Evolutionary conservation across 2,113 vertebrate species (phyloP), one percentile per base, ranked within the genome.

Genomic region (Pogona vitticeps): DNA sequence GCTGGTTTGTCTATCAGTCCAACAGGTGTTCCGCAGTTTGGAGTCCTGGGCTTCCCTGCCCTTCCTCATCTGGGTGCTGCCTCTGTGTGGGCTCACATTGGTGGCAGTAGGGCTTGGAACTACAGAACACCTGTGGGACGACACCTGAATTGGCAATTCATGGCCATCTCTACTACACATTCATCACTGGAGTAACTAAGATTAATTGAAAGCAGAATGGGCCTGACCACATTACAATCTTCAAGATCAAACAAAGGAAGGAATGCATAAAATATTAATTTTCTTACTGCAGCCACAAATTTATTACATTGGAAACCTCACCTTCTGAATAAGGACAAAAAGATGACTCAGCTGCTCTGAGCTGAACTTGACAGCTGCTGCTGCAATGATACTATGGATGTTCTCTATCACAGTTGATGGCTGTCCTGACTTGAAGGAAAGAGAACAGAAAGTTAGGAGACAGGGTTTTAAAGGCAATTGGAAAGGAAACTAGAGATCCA

Each of bases 391-490:
- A 80, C 98, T 98, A 85, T 99, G 99, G 88, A 99, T 99, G 92
- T 99, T 99, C 95, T 99, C 99, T 68, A 99, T 99, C 93, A 99
- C 99, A 68, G 99, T 99, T 89, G 99, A 99, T 2, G 99, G 99
- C 84, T 99, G 99, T 92, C 99, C 99, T 0, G 98, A 98, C 98
- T 99, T 90, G 95, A 93, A 84, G 77, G 83, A 72, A 40, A 78
- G 70, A 89, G 80, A 70, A 87, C 3, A 77, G 21, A 23, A 88
- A 61, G 7, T 67, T 84, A 38, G 56, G 67, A 15, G 58, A 18
- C 21, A 12, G 80, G 17, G 15, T 76, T 56, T 92, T 23, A 73
- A 86, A 87, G 72, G 0, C 1, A 33, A 82, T 15, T 26, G 38
- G 63, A 86, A 89, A 82, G 75, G 70, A 26, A 20, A 80, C 26